These are phyloP conservation scores for Phylloscopus collybita DNA, from an alignment of 2,797 vertebrate genomes.

Conservation along the genomic window DNA sequence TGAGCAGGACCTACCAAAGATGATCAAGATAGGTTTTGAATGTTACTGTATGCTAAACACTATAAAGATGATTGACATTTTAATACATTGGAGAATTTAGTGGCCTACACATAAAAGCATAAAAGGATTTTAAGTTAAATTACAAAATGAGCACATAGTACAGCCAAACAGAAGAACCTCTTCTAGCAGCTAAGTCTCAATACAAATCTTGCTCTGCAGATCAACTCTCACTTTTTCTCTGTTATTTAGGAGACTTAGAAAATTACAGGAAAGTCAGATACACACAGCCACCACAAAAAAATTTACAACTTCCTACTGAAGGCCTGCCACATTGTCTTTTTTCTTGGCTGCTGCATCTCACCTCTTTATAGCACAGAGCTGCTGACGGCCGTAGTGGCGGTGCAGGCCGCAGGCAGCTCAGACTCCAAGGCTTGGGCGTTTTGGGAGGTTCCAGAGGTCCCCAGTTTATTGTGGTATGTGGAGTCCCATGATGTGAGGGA, in stretches of 20 bases:
- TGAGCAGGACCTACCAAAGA: background rate
- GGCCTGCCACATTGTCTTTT: background rate
- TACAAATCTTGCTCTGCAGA: background rate
- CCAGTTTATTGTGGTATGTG: conserved; percentile 94
- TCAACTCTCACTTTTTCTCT: background rate
- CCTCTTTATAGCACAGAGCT: conserved; percentile 98
- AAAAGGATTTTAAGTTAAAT: background rate
- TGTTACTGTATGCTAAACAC: background rate
- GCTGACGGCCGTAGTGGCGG: conserved; percentile 94
- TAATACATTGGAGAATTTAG: background rate
- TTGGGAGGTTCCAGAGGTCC: conserved; percentile 95
- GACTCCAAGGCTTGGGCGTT: conserved; percentile 97
- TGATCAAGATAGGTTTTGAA: background rate
- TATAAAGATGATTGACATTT: background rate
- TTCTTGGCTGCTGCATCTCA: conserved; percentile 61
- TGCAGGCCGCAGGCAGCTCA: conserved; percentile 95
- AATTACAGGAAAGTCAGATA: background rate
- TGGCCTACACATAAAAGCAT: background rate
- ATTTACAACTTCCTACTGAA: background rate
- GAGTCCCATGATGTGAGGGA: conserved; percentile 90
- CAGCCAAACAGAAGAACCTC: background rate
- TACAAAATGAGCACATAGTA: background rate
- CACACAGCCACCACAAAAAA: background rate
- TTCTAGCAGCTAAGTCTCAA: background rate
- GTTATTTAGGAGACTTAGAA: background rate